Percentiles rank a stretch among this genome's conserved stretches.
These are phyloP conservation scores for Lacerta viridis DNA, from an alignment of 2,797 vertebrate species.

Conservation along the genomic window DNA sequence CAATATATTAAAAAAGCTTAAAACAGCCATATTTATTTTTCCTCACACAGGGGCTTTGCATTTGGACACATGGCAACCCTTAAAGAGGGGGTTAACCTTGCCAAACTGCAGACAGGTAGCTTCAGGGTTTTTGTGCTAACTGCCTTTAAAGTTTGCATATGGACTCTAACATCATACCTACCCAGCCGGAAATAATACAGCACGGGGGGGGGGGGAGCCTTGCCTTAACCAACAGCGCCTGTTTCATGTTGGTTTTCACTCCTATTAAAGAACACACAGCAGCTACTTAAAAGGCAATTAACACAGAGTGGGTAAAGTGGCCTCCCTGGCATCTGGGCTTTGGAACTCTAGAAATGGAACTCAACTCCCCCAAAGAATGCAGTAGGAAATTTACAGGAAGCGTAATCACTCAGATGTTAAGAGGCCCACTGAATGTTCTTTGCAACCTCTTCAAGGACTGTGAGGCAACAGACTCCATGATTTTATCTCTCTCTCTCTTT, in stretches of 20 bases:
- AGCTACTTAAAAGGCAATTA: conserved; percentile 31
- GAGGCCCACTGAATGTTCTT: conserved; percentile 24
- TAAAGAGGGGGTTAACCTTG: too few relatives aligned
- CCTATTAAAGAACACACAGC: neutral
- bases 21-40: too few relatives aligned
- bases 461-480: neutral
- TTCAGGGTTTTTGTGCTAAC: too few relatives aligned
- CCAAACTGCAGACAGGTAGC: too few relatives aligned
- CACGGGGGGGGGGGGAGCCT: too few relatives aligned
- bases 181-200: too few relatives aligned
- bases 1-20: too few relatives aligned
- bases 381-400: conserved; percentile 28
- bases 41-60: too few relatives aligned
- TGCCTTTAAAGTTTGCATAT: too few relatives aligned
- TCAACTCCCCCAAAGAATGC: conserved; percentile 83
- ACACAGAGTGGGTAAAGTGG: conserved; percentile 22
- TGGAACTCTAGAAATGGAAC: conserved; percentile 53
- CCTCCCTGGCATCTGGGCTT: neutral
- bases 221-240: neutral
- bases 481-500: neutral
- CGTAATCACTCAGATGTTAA: conserved; percentile 12
- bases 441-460: conserved; percentile 22
- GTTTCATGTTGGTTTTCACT: neutral
- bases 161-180: too few relatives aligned
- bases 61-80: too few relatives aligned